These are phyloP conservation scores for Xenotilapia caudafasciata DNA, from an alignment of 2,113 vertebrate species.

Conservation along the genomic window DNA sequence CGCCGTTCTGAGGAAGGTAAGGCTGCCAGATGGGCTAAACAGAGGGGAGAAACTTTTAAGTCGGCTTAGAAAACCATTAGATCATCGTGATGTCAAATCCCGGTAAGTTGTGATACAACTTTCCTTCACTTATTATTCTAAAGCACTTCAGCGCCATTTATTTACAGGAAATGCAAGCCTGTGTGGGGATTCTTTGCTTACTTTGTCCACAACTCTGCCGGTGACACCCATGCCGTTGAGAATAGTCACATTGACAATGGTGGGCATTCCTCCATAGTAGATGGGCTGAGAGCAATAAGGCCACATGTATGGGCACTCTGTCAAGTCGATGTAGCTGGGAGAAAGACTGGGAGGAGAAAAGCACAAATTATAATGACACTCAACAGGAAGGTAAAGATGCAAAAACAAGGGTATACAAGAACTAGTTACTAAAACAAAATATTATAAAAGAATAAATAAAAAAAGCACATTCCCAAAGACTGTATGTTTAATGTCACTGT, in stretches of 20 bases:
- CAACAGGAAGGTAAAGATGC: neutral
- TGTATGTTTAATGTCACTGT: neutral
- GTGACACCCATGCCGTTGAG: constrained; percentile 99
- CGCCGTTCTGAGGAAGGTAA: constrained; percentile 94
- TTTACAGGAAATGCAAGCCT: neutral
- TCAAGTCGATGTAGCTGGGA: constrained; percentile 96
- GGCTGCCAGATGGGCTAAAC: constrained; percentile 95
- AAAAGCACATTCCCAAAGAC: neutral
- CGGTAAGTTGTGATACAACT: neutral
- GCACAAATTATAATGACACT: neutral
- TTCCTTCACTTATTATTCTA: neutral
- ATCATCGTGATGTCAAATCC: neutral
- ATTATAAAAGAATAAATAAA: rapidly evolving
- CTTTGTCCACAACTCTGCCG: constrained; percentile 93
- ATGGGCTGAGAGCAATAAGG: constrained; percentile 99
- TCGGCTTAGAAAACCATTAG: neutral
- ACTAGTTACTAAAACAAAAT: neutral
- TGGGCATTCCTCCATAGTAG: constrained; percentile 98
- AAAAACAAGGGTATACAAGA: neutral
- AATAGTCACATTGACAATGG: constrained; percentile 94
- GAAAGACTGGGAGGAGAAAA: constrained; percentile 75
- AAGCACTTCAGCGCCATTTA: neutral
- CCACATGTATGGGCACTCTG: constrained; percentile 99
- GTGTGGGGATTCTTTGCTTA: constrained; percentile 27
- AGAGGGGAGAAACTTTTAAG: neutral